These are phyloP conservation scores for Chaetura pelagica DNA, from an alignment of 2,113 vertebrate species.

Conservation along the genomic window DNA sequence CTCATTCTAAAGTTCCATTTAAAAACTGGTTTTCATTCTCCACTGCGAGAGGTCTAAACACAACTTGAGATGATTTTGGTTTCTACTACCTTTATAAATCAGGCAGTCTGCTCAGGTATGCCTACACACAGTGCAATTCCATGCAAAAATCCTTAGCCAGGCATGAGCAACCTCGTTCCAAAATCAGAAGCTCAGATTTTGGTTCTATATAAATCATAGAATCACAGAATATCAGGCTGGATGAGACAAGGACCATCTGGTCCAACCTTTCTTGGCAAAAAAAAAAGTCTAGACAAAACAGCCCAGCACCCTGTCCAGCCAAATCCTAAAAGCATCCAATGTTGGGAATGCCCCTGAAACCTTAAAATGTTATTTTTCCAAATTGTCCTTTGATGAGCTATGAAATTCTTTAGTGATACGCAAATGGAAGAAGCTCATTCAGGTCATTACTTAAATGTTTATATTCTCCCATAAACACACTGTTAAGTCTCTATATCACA, in stretches of 20 bases:
- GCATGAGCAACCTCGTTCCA: neutral
- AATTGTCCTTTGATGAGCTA: neutral
- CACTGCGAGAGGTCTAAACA: neutral
- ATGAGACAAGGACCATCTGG: no score
- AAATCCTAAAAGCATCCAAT: no score
- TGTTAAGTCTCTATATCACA: neutral
- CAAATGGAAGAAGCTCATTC: neutral
- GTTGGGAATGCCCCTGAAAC: neutral
- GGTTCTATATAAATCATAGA: neutral
- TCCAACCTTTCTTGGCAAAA: no score
- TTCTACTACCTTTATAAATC: neutral
- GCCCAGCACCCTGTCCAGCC: no score
- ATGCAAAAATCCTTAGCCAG: neutral
- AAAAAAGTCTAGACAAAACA: no score
- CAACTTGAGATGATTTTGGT: neutral
- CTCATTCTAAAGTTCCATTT: neutral
- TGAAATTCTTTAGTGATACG: neutral
- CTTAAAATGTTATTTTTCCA: neutral
- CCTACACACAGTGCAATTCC: neutral
- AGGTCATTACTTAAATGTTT: accelerated
- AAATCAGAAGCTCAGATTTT: neutral
- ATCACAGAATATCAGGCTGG: no score
- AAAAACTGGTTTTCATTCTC: neutral
- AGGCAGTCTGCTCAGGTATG: neutral
- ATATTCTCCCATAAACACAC: neutral